phyloP scores from a whole-genome alignment of 2,113 vertebrate genomes.

The Corvus hawaiiensis region DNA sequence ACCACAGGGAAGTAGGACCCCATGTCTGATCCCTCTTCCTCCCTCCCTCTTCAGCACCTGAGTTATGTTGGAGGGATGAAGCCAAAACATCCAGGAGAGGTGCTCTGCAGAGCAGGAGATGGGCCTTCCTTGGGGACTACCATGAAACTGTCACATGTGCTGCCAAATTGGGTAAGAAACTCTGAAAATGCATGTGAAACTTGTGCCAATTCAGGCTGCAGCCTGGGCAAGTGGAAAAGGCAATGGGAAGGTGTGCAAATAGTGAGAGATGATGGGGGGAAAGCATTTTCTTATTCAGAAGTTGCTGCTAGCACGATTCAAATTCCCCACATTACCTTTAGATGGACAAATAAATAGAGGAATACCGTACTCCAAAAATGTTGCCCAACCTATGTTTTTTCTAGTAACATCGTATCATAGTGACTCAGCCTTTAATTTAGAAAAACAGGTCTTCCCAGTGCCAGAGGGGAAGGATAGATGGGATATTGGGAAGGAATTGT shows the following conservation, averaged over 20 bases:
- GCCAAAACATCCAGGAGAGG: not conserved
- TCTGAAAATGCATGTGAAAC: not conserved
- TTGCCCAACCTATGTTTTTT: not conserved
- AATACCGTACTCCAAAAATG: not conserved
- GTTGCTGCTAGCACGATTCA: not conserved
- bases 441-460: not conserved
- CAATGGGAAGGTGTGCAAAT: not conserved
- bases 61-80: not conserved
- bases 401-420: accelerated
- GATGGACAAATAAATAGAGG: not conserved
- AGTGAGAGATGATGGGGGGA: not conserved
- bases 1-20: not conserved
- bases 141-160: not conserved
- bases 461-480: not conserved
- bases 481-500: not conserved
- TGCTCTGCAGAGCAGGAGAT: not conserved
- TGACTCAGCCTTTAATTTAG: not conserved
- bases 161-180: not conserved
- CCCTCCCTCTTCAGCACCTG: not conserved
- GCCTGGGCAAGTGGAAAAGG: not conserved
- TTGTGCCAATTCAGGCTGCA: not conserved
- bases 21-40: not conserved
- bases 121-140: not conserved
- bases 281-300: not conserved
- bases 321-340: not conserved